These are phyloP conservation scores for Nipponia nippon DNA, from an alignment of 2,113 vertebrate species.

Conservation along the genomic window DNA sequence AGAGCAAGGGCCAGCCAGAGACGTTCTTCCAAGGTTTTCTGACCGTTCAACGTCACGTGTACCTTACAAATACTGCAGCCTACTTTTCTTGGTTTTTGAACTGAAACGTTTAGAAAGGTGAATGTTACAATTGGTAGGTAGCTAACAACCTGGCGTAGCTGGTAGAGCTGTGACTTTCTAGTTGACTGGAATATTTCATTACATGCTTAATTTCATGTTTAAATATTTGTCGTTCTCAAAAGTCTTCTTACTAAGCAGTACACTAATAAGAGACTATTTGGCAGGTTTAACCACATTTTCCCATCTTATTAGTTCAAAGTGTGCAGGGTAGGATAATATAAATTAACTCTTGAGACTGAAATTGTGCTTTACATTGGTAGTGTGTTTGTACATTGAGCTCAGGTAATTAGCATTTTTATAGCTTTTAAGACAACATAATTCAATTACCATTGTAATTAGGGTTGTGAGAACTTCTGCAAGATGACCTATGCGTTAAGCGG, in stretches of 20 bases:
- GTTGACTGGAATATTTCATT: slow-evolving; percentile 39
- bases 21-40: background rate
- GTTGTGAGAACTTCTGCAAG: slow-evolving; percentile 69
- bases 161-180: background rate
- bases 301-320: slow-evolving; percentile 15
- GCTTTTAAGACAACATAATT: slow-evolving; percentile 60
- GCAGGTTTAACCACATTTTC: slow-evolving; percentile 32
- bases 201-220: slow-evolving; percentile 36
- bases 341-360: slow-evolving; percentile 40
- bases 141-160: background rate
- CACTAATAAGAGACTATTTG: slow-evolving; percentile 9
- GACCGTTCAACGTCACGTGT: fast-evolving
- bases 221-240: slow-evolving; percentile 37
- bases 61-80: background rate
- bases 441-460: slow-evolving; percentile 63
- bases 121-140: background rate
- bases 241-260: background rate
- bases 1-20: background rate
- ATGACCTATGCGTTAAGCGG: slow-evolving; percentile 57
- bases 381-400: slow-evolving; percentile 16
- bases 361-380: background rate
- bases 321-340: background rate
- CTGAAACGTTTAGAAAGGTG: background rate
- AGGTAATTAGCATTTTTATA: slow-evolving; percentile 60
- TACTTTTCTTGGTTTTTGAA: background rate